A percentile compares a stretch with the other conserved stretches of the same genome.
Evolutionary conservation across 23 tunicate genomes (phyloP).

Genomic region (Styela plicata): DNA sequence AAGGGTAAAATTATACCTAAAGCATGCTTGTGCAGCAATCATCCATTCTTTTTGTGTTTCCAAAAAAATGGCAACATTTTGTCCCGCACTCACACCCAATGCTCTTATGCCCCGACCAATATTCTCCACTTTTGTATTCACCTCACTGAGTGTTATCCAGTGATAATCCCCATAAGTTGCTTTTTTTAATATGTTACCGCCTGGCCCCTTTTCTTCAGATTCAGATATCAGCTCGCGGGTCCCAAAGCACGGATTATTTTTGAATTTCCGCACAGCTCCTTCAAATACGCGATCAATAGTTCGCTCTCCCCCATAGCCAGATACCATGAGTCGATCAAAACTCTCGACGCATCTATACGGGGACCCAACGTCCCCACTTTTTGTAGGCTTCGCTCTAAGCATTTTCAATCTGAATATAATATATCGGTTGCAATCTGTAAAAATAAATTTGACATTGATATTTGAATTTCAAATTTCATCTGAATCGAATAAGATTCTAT

Average conservation of each 20-base stretch:
- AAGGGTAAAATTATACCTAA: constrained; percentile 65
- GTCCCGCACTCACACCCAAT: constrained; percentile 45
- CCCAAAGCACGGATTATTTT: constrained; percentile 54
- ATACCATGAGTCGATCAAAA: constrained; percentile 16
- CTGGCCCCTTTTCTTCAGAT: constrained; percentile 71
- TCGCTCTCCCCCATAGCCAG: constrained; percentile 16
- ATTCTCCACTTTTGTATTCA: constrained; percentile 36
- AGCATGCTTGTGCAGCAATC: constrained; percentile 80
- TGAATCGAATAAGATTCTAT: too few species aligned
- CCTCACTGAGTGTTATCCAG: constrained; percentile 52
- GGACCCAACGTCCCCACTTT: constrained; percentile 5
- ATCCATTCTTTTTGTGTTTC: constrained; percentile 95
- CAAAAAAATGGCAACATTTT: constrained; percentile 77
- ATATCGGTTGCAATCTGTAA: too few species aligned
- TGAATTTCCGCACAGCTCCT: constrained; percentile 37
- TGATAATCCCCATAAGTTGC: constrained; percentile 82
- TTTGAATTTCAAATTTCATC: not conserved
- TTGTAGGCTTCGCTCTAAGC: not conserved
- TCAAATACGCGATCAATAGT: constrained; percentile 57
- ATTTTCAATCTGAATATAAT: too few species aligned
- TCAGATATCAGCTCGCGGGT: constrained; percentile 73
- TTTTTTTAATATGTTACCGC: constrained; percentile 79
- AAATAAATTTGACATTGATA: not conserved
- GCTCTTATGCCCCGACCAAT: constrained; percentile 50
- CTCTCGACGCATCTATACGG: constrained; percentile 60